These are phyloP conservation scores for Gnathonemus longibarbis DNA, from an alignment of 2,113 vertebrate genomes.

Conservation along the genomic window DNA sequence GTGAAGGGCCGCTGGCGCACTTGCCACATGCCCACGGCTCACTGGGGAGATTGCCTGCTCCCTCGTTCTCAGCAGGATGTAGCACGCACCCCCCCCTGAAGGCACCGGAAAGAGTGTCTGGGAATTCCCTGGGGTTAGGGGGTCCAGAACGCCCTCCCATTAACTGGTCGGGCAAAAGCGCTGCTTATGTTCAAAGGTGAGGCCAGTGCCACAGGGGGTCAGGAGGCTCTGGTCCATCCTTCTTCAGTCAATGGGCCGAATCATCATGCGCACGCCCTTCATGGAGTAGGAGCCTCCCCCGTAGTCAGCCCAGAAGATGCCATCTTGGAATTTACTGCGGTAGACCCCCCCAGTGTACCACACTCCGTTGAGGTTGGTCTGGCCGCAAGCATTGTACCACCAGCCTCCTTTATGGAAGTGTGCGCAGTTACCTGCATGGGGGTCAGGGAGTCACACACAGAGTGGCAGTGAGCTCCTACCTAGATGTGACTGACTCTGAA, in stretches of 20 bases:
- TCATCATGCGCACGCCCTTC: slow-evolving; percentile 86
- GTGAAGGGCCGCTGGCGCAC: neutral
- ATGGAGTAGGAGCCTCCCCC: slow-evolving; percentile 93
- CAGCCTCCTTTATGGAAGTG: slow-evolving; percentile 98
- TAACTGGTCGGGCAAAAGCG: neutral
- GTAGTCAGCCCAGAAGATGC: slow-evolving; percentile 96
- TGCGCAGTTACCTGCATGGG: slow-evolving; percentile 84
- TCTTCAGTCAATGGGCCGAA: slow-evolving; percentile 83
- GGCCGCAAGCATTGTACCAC: slow-evolving; percentile 97
- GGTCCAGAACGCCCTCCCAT: neutral
- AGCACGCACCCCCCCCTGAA: neutral
- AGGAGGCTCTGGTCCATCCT: neutral
- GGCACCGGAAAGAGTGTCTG: neutral
- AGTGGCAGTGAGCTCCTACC: neutral
- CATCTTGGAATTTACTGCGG: slow-evolving; percentile 95
- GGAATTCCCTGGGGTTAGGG: neutral
- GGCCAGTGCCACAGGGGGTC: neutral
- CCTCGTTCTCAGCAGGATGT: neutral
- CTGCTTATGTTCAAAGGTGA: neutral
- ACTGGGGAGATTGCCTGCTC: neutral
- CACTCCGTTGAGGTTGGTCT: slow-evolving; percentile 93
- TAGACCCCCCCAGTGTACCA: slow-evolving; percentile 96
- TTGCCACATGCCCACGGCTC: neutral
- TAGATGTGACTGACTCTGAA: neutral
- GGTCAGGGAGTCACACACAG: neutral